phyloP scores from a whole-genome alignment of 2,113 vertebrate species.

The Sylvia atricapilla region DNA sequence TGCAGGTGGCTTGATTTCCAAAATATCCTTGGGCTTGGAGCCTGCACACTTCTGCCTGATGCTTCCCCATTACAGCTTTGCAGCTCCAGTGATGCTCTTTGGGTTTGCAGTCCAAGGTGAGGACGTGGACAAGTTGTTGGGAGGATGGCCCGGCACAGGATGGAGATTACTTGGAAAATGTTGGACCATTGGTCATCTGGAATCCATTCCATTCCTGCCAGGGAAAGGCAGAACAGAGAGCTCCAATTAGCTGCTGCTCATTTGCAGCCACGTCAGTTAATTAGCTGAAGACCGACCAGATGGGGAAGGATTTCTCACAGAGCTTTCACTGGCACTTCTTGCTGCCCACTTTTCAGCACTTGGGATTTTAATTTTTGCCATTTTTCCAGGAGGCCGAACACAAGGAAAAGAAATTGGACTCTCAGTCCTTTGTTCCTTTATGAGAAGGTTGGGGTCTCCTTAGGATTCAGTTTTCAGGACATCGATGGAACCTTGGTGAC shows the following conservation, averaged over 20 bases:
- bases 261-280: slow-evolving; percentile 28
- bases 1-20: not conserved
- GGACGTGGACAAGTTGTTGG: not conserved
- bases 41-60: not conserved
- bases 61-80: not conserved
- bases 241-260: slow-evolving; percentile 15
- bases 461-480: not conserved
- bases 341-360: not conserved
- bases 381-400: not conserved
- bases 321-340: not conserved
- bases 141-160: not conserved
- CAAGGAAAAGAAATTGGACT: not conserved
- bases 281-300: slow-evolving; percentile 13
- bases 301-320: slow-evolving; percentile 11
- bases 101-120: not conserved
- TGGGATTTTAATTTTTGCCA: not conserved
- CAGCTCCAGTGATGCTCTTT: not conserved
- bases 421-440: not conserved
- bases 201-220: not conserved
- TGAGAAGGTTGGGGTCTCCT: not conserved
- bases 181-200: not conserved
- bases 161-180: not conserved
- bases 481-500: not conserved
- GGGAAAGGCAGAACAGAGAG: not conserved
- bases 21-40: not conserved